phyloP scores from a whole-genome alignment of 2,888 invertebrate genomes.

The Aleiodes alternator region DNA sequence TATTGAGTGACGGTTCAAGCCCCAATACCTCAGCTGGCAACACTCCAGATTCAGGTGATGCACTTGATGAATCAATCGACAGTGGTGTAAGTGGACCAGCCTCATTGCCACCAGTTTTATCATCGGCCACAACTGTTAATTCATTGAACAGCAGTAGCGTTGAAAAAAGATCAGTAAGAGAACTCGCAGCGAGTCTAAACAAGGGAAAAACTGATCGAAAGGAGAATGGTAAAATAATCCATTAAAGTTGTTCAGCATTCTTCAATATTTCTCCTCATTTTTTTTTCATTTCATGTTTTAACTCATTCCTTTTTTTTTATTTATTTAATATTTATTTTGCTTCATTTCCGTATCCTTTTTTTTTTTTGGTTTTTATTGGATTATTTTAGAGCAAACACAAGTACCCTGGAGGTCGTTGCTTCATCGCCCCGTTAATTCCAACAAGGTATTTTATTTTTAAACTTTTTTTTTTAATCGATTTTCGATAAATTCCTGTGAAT shows the following conservation, averaged over 20 bases:
- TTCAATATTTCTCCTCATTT: constrained; percentile 39
- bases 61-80: constrained; percentile 78
- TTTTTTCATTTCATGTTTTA: constrained; percentile 14
- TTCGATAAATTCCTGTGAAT: background rate
- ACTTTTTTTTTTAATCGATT: constrained; percentile 14
- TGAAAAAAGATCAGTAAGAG: constrained; percentile 77
- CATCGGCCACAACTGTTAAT: constrained; percentile 73
- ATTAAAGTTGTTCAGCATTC: background rate
- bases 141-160: constrained; percentile 71
- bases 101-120: constrained; percentile 71
- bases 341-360: constrained; percentile 18
- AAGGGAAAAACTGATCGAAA: constrained; percentile 72
- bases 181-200: constrained; percentile 77
- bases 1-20: constrained; percentile 80
- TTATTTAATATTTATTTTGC: constrained; percentile 31
- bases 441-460: constrained; percentile 65
- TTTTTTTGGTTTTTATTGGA: constrained; percentile 53
- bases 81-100: constrained; percentile 74
- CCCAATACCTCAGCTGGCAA: constrained; percentile 81
- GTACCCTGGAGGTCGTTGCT: constrained; percentile 74
- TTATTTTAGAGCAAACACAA: constrained; percentile 71
- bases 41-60: constrained; percentile 80
- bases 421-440: constrained; percentile 70
- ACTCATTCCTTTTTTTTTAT: constrained; percentile 3
- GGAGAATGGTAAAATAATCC: constrained; percentile 68